Conservation (phyloP, 2,888 invertebrate genomes). For the Aphrophora alni region DNA sequence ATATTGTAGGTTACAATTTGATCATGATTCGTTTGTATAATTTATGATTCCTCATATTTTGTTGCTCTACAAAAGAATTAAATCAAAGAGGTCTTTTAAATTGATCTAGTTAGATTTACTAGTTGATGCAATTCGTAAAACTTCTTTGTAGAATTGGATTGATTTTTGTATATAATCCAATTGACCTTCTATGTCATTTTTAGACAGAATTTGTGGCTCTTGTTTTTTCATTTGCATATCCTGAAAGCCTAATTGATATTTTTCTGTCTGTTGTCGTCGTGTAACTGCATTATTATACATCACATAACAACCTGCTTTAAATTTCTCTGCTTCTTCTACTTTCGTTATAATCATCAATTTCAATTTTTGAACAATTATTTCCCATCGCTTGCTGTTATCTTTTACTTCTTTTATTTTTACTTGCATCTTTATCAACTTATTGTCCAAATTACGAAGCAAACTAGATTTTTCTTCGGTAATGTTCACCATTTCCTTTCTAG, state of each 20-base stretch:
- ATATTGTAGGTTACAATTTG: too few species aligned
- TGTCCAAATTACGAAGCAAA: neutral
- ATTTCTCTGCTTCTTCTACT: neutral
- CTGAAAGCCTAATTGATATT: neutral
- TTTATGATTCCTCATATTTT: too few species aligned
- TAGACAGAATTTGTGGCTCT: neutral
- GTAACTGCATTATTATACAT: neutral
- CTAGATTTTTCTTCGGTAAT: neutral
- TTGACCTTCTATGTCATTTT: neutral
- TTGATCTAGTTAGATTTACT: neutral
- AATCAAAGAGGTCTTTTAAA: too few species aligned
- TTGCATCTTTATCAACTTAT: neutral
- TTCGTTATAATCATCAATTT: neutral
- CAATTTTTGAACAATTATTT: neutral
- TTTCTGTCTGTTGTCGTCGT: neutral
- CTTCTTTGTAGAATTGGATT: neutral
- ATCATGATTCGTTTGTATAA: too few species aligned
- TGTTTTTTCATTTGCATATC: neutral
- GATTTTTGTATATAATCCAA: slow-evolving; percentile 3
- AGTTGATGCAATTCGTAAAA: slow-evolving; percentile 9
- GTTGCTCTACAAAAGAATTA: too few species aligned
- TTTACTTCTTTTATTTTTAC: slow-evolving; percentile 1
- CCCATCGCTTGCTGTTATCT: neutral
- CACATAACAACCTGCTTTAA: neutral
- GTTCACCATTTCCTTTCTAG: neutral